Evolutionary conservation across 1,140 invertebrate species (phyloP).

Genomic region (Dendrolimus punctatus): DNA sequence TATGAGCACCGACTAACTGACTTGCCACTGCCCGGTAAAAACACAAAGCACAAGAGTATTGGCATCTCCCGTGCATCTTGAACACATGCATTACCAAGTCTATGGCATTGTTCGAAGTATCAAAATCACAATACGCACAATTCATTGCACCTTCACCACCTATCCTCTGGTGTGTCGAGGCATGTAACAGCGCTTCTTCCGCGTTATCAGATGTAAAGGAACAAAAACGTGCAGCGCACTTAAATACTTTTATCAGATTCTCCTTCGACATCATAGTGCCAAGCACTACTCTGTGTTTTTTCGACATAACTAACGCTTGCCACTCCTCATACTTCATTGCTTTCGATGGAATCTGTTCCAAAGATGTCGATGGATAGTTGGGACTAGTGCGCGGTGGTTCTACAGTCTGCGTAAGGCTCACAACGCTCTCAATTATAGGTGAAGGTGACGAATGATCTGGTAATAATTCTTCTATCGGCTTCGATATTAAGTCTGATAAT

Average conservation of each 20-base stretch:
- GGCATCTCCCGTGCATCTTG: slow-evolving; percentile 40
- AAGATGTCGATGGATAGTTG: slow-evolving; percentile 10
- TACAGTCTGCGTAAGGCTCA: slow-evolving; percentile 34
- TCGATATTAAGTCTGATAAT: slow-evolving; percentile 37
- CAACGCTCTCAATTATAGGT: slow-evolving; percentile 48
- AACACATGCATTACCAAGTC: slow-evolving; percentile 61
- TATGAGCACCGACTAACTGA: slow-evolving; percentile 43
- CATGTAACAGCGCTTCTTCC: slow-evolving; percentile 46
- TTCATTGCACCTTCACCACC: slow-evolving; percentile 43
- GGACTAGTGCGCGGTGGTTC: slow-evolving; percentile 10
- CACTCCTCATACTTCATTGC: slow-evolving; percentile 44
- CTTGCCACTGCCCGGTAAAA: slow-evolving; percentile 49
- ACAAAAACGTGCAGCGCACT: slow-evolving; percentile 57
- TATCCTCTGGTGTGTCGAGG: slow-evolving; percentile 40
- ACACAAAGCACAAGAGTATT: slow-evolving; percentile 41
- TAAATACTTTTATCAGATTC: slow-evolving; percentile 48
- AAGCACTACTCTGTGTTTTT: slow-evolving; percentile 46
- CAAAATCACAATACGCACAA: slow-evolving; percentile 54
- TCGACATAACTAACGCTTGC: slow-evolving; percentile 37
- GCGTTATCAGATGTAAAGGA: slow-evolving; percentile 50
- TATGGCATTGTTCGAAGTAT: slow-evolving; percentile 41
- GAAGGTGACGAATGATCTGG: slow-evolving; percentile 15
- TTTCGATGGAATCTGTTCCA: slow-evolving; percentile 12
- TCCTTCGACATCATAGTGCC: slow-evolving; percentile 42
- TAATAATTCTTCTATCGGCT: slow-evolving; percentile 1